Base-by-base conservation (phyloP, 2,113 vertebrate genomes). In the Junco hyemalis region DNA sequence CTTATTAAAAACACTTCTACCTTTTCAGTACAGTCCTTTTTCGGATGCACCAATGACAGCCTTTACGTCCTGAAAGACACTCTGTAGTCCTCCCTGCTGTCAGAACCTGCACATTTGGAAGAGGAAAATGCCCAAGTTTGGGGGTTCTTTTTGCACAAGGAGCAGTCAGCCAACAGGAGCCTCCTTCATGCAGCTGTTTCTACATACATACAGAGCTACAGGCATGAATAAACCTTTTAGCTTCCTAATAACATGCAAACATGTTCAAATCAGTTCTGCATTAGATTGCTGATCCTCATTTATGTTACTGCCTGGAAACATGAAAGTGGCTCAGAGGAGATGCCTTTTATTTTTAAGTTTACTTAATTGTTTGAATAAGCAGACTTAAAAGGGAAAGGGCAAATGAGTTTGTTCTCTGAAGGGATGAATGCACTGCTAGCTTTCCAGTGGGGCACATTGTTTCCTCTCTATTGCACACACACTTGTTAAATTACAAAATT, bases 281-380 rank as follows among this genome's bases (percentile, higher is more conserved):
- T 80, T 91, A 73, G 35, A 88, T 91, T 94, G 82, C 42, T 44
- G 66, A 47, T 72, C 79, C 73, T 82, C 70, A 54, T 83, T 92
- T 80, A 61, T 90, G 71, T 73, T 77, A 86, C 59, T 81, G 81
- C 71, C 63, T 92, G 78, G 85, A 91, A 93, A 77, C 22, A 93
- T 48, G 22, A 56, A 20, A 65, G 74, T 59, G 74, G 33, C 66
- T 95, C 24, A 18, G 63, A 91, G 38, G 31, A 91, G 23, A 59
- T 68, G 54, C 3, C 25, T 24, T 42, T 40, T 15, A 76, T 85
- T 83, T 53, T 16, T 5, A 21, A 64, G 79, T 93, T 77, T 86
- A 79, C 83, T 69, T 95, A 88, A 90, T 88, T 88, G 54, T 77
- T 94, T 82, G 81, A 85, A 80, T 88, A 80, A 87, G 45, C 36